Evolutionary conservation across 2,888 invertebrate species (phyloP), one percentile per base, ranked within the genome.

Genomic region (Esperia sulphurella): DNA sequence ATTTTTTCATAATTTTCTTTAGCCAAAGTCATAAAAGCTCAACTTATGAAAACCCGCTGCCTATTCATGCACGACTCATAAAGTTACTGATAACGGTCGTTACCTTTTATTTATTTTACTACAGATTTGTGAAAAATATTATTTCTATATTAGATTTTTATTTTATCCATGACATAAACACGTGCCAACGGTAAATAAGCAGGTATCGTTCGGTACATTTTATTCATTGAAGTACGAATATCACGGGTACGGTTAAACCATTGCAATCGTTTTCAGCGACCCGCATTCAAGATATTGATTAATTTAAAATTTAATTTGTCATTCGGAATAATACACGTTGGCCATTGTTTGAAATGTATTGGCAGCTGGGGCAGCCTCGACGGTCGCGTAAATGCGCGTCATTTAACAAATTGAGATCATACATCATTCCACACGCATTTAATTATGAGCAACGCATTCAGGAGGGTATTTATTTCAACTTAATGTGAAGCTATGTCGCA

Each of bases 331-430:
- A 71, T 68, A 65, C 57, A 51, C 50, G 66, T 54, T 57, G 58
- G 62, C 71, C 71, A 76, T 72, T 79, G 71, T 77, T 72, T 67
- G 61, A 63, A 59, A 64, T 59, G 61, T 63, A 66, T 64, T 63
- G 68, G 68, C 68, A 68, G 63, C 68, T 70, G 71, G n/a, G n/a
- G 68, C 63, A 70, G 65, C 62, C 65, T 69, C 61, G 70, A 68
- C 68, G 68, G 63, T 70, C 58, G 63, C 63, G 70, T 72, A 71
- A 71, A 76, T 74, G 70, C 68, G 66, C 57, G 65, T 68, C 72
- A 78, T 79, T 80, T 75, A 63, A 63, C 67, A 73, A 79, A 82
- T 79, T 75, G 75, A 70, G 66, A 75, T 70, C 75, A 72, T 80
- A 67, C 71, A 76, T 79, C 74, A 80, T 77, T 77, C 73, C 75